Evolutionary conservation across 2,113 vertebrate genomes (phyloP).

Genomic region (Istiophorus platypterus): DNA sequence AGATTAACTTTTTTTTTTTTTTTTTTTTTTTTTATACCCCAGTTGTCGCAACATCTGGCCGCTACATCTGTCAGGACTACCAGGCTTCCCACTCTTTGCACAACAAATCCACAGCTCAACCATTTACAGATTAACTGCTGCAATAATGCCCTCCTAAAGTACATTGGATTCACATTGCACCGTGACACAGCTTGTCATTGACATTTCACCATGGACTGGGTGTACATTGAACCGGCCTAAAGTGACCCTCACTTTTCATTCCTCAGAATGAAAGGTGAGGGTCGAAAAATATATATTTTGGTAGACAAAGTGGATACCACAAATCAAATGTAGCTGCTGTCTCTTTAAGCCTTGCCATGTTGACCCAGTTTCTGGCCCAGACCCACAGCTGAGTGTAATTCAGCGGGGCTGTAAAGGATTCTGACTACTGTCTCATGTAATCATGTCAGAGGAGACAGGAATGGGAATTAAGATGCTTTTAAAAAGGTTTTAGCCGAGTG

Average conservation of each 20-base stretch:
- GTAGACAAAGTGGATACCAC: constrained; percentile 28
- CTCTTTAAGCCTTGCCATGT: constrained; percentile 76
- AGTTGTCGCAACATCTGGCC: constrained; percentile 79
- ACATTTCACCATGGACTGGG: constrained; percentile 2
- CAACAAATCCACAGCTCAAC: constrained; percentile 77
- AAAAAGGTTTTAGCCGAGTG: constrained; percentile 52
- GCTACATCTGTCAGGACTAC: constrained; percentile 77
- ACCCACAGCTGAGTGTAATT: constrained; percentile 76
- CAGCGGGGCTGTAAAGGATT: constrained; percentile 75
- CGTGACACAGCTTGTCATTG: constrained; percentile 21
- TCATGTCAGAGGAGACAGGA: constrained; percentile 73
- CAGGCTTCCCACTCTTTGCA: constrained; percentile 61
- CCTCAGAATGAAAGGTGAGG: no score
- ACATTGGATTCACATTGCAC: constrained; percentile 45
- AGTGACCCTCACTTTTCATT: constrained; percentile 1
- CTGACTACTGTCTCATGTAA: constrained; percentile 76
- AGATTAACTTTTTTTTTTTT: constrained; percentile 78
- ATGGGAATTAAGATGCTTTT: constrained; percentile 72
- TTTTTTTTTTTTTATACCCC: constrained; percentile 68
- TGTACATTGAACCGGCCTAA: constrained; percentile 16
- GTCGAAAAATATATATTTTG: constrained; percentile 14
- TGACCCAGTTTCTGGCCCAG: constrained; percentile 82
- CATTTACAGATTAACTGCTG: constrained; percentile 81
- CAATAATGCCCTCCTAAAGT: constrained; percentile 67
- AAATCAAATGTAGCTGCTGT: constrained; percentile 53